Evolutionary conservation across 1,140 invertebrate species (phyloP), one percentile per base, ranked within the genome.

Genomic region (Drosophila obscura): DNA sequence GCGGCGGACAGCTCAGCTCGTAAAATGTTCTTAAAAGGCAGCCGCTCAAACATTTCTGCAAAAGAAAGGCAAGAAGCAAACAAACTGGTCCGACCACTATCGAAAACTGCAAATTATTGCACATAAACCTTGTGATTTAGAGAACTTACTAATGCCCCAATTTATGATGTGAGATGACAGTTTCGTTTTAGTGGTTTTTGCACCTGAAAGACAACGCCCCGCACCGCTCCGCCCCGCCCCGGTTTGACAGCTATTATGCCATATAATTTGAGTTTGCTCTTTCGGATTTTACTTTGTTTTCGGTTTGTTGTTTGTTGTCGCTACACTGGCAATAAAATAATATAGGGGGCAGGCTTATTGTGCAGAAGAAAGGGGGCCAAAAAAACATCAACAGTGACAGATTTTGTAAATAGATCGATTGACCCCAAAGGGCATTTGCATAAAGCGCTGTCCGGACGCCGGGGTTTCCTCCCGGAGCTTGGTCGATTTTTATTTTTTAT

Each of bases 351-450:
- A 41, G 22, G 44, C 35, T 39, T 39, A 50, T 48, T 26, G 19
- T 55, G 22, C 7, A 48, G 13, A 49, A 49, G 35, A 28, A 41
- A 19, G 15, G 9, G 35, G 4, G 35, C 26, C 26, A 39, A 66
- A 64, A 74, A 72, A 72, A 46, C 61, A 60, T 52, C 60, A 72
- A 31, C 55, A 53, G 28, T 67, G 69, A 60, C 52, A 63, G 50
- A 67, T 67, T 80, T 69, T 82, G 49, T 75, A 88, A 75, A 73
- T 87, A 78, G 79, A 79, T 81, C 74, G 74, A 75, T 82, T 73
- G 61, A 73, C 65, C 80, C 65, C 55, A 74, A 62, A 55, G 72
- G 64, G 45, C 65, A 79, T 87, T 87, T 73, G 68, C 75, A 87
- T 83, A 87, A 79, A 83, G 74, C 53, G 68, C 35, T 56, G 57